phyloP scores from a whole-genome alignment of 2,113 vertebrate genomes.

The Pluvianellus socialis region DNA sequence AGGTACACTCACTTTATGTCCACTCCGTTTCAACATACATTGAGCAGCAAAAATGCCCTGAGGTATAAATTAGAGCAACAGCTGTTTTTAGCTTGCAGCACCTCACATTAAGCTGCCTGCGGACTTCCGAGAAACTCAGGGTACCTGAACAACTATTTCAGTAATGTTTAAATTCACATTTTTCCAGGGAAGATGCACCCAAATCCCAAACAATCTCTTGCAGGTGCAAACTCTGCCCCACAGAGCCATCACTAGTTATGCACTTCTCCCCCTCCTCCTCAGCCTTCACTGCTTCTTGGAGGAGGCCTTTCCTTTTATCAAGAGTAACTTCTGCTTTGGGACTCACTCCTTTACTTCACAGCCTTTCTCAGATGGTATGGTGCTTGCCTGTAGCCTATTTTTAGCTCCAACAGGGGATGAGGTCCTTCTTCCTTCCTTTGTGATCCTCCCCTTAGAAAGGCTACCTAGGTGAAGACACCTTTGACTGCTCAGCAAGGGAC shows the following conservation, averaged over 20 bases:
- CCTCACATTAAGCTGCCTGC: not conserved
- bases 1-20: not conserved
- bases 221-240: not conserved
- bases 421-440: not conserved
- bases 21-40: not conserved
- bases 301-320: not conserved
- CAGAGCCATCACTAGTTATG: rapidly evolving
- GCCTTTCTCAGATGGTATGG: not conserved
- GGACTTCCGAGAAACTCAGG: not conserved
- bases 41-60: slow-evolving; percentile 15
- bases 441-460: not conserved
- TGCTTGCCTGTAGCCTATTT: not conserved
- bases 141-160: not conserved
- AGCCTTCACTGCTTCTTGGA: not conserved
- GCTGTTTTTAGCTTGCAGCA: not conserved
- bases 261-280: not conserved
- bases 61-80: slow-evolving; percentile 49
- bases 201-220: not conserved
- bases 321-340: not conserved
- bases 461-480: not conserved
- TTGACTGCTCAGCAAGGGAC: not conserved
- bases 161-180: not conserved
- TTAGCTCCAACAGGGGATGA: not conserved
- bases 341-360: not conserved
- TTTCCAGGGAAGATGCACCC: not conserved